Evolutionary conservation across 30 jellyfish, hydroid and myxozoan genomes (phyloP), one percentile per base, ranked within the genome.

Genomic region (Hydra vulgaris): DNA sequence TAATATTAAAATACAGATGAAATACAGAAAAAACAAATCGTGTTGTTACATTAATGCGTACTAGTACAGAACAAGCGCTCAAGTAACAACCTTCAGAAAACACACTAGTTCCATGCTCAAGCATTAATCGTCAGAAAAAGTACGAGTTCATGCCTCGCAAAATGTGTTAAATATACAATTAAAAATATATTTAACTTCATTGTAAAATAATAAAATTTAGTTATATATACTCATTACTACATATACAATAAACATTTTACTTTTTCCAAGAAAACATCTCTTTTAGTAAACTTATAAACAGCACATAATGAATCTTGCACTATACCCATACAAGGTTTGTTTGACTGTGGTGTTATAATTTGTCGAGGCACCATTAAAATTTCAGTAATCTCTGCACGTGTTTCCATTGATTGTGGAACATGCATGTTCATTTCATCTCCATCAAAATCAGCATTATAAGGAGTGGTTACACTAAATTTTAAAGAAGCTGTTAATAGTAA

Each of bases 381-480:
- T 70, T 94, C 99, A 19, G 96, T 82, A 8, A 94, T 88, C 72
- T 94, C 99, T 25, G 99, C 99, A 7, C 97, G 92, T n/a, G 99
- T 88, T 74, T 94, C 99, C 96, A 94, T 88, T 54, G 99, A 94
- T 84, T 94, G 99, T 0, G 99, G 99, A 68, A 94, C 96, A 66
- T 94, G 99, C 99, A 94, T 94, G 94, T 94, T 94, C 99, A 94
- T 94, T 74, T 94, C 99, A 71, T 94, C 99, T 19, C 99, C 99
- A 76, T 94, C 99, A 86, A 94, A 94, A 78, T 94, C 99, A 55
- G 99, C 99, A 79, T 94, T 94, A 88, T 94, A 94, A 7, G 99
- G 99, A 16, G 99, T 94, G n/a, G 99, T 94, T 73, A 94, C 99
- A 88, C 99, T 92, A 68, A 22, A 15, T 15, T 52, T 75, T 18